Evolutionary conservation across 2,888 invertebrate genomes (phyloP).

Genomic region (Malthinus flaveolus): DNA sequence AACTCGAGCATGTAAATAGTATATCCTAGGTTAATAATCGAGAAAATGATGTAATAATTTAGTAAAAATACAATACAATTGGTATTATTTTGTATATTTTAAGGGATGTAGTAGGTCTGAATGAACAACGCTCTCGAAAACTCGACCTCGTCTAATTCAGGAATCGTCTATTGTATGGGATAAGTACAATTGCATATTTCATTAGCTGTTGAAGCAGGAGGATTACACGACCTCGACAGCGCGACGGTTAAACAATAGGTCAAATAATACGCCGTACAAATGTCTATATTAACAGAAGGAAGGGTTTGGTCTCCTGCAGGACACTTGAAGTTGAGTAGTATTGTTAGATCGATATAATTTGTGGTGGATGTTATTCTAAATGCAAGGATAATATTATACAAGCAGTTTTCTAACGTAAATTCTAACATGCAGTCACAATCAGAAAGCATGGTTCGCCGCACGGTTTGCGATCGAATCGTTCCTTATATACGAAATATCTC

Average conservation of each 20-base stretch:
- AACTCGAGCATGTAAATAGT: no score
- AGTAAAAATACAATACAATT: background rate
- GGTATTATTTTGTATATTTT: slow-evolving; percentile 1
- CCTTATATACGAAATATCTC: no score
- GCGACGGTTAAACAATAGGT: slow-evolving; percentile 43
- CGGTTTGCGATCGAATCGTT: slow-evolving; percentile 17
- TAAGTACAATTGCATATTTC: slow-evolving; percentile 48
- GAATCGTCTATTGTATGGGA: slow-evolving; percentile 43
- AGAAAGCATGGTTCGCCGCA: slow-evolving; percentile 16
- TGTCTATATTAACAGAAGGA: slow-evolving; percentile 43
- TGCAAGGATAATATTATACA: background rate
- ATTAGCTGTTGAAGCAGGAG: slow-evolving; percentile 45
- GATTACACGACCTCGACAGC: slow-evolving; percentile 44
- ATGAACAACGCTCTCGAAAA: slow-evolving; percentile 28
- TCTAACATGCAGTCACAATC: slow-evolving; percentile 17
- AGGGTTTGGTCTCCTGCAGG: slow-evolving; percentile 37
- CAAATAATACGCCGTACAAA: slow-evolving; percentile 46
- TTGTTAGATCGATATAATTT: slow-evolving; percentile 41
- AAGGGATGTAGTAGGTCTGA: slow-evolving; percentile 30
- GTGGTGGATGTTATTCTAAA: slow-evolving; percentile 15
- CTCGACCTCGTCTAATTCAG: slow-evolving; percentile 31
- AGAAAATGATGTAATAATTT: background rate
- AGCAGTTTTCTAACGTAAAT: slow-evolving; percentile 12
- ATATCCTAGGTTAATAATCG: background rate
- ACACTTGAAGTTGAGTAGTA: slow-evolving; percentile 36